Conservation (phyloP, 2,888 invertebrate species). For the Idaea biselata region DNA sequence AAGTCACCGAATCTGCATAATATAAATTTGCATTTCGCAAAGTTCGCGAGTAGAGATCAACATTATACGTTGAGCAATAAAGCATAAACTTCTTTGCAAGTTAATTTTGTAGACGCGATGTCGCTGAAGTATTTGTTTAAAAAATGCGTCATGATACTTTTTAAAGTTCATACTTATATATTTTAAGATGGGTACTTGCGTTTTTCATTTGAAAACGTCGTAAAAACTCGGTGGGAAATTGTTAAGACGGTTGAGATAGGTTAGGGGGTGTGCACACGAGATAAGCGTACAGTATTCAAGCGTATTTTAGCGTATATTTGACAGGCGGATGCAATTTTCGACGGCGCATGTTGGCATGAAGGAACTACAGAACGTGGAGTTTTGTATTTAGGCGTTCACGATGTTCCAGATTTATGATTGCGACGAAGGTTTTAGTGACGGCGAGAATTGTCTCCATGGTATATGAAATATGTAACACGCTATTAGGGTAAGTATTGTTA, state of each 20-base stretch:
- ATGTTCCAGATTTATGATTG: neutral
- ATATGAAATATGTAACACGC: slow-evolving; percentile 4
- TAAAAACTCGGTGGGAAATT: slow-evolving; percentile 52
- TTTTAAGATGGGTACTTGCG: slow-evolving; percentile 28
- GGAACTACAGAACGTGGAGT: slow-evolving; percentile 3
- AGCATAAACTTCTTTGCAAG: slow-evolving; percentile 28
- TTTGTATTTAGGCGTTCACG: neutral
- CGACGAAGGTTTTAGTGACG: neutral
- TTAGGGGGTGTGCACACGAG: slow-evolving; percentile 38
- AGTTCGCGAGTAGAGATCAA: slow-evolving; percentile 24
- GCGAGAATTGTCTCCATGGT: neutral
- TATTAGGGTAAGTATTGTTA: neutral
- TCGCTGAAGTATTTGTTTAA: slow-evolving; percentile 28
- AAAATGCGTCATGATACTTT: slow-evolving; percentile 33
- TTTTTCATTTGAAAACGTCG: slow-evolving; percentile 58
- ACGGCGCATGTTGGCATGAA: slow-evolving; percentile 5
- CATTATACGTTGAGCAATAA: slow-evolving; percentile 27
- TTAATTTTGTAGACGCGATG: slow-evolving; percentile 27
- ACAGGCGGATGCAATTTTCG: slow-evolving; percentile 8
- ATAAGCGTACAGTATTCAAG: slow-evolving; percentile 27
- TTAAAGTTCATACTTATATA: slow-evolving; percentile 18
- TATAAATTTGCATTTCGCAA: slow-evolving; percentile 27
- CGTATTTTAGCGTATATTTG: neutral
- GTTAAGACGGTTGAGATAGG: slow-evolving; percentile 55
- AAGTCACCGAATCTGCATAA: slow-evolving; percentile 25